Conservation (phyloP, 2,797 vertebrate genomes). For the Gymnopithys bicolor region DNA sequence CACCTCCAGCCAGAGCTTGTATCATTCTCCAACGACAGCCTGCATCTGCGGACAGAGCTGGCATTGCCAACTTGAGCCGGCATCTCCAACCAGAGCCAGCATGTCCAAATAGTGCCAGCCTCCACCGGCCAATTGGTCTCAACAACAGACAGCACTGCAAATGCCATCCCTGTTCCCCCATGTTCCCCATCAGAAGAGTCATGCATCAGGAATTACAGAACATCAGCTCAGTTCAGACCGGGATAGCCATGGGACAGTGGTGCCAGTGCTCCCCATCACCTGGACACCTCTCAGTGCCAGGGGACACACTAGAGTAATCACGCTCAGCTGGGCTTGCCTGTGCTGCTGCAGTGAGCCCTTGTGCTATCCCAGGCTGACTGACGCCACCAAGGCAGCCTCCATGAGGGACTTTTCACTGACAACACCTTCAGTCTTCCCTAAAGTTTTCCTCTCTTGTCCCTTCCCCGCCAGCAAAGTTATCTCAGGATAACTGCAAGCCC, state of each 20-base stretch:
- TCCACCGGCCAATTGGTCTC: accelerated
- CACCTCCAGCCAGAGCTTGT: not conserved
- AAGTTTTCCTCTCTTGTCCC: not conserved
- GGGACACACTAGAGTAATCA: not conserved
- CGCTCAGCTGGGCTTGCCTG: not conserved
- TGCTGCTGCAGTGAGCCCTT: not conserved
- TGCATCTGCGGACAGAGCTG: too few relatives aligned
- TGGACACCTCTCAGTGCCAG: not conserved
- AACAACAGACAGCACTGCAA: not conserved
- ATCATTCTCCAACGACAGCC: not conserved
- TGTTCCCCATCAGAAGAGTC: accelerated
- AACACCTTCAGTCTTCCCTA: not conserved
- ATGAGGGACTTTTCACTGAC: not conserved
- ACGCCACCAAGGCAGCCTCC: not conserved
- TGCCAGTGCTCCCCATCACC: not conserved
- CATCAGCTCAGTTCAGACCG: not conserved
- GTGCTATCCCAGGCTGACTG: not conserved
- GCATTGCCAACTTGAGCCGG: too few relatives aligned
- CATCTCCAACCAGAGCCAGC: not conserved
- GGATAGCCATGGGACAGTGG: accelerated
- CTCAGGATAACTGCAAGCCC: not conserved
- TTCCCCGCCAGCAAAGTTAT: not conserved
- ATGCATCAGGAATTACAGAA: not conserved
- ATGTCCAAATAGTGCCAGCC: not conserved
- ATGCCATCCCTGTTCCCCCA: not conserved